phyloP scores from a whole-genome alignment of 2,113 vertebrate genomes.

The Sterna hirundo region DNA sequence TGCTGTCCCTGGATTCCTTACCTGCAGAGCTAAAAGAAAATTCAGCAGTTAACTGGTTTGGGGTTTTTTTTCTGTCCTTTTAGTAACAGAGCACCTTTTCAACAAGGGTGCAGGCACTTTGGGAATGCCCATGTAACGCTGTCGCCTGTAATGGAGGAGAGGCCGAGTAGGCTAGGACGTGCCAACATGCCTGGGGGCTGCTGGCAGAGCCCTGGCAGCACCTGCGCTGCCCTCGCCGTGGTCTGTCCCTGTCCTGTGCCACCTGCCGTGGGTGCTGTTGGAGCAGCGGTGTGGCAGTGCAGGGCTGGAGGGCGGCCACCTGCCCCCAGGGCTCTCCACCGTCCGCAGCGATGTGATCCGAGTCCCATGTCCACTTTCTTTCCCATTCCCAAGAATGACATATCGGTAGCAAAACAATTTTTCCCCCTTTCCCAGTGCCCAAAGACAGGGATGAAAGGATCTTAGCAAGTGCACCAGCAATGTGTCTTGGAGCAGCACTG shows the following conservation, averaged over 20 bases:
- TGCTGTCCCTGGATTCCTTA: background rate
- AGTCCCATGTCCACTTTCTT: background rate
- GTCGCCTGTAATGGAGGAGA: background rate
- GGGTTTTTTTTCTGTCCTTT: background rate
- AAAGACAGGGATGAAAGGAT: background rate
- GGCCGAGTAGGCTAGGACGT: background rate
- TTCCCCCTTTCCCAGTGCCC: background rate
- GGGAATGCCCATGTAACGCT: background rate
- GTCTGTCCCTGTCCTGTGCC: background rate
- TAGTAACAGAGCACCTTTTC: background rate
- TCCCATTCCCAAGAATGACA: background rate
- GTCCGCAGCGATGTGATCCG: background rate
- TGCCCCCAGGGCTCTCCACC: background rate
- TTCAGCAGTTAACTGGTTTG: background rate
- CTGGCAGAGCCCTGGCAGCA: background rate
- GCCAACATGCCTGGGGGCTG: background rate
- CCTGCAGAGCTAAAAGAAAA: background rate
- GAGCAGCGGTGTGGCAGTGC: background rate
- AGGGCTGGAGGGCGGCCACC: background rate
- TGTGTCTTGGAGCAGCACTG: background rate
- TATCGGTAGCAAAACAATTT: background rate
- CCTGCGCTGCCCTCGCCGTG: rapidly evolving
- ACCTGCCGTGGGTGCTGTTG: background rate
- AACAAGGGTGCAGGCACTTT: background rate
- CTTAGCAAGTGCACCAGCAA: conserved; percentile 20